Evolutionary conservation across 2,888 invertebrate genomes (phyloP), one percentile per base, ranked within the genome.

Genomic region (Drosophila neotestacea): DNA sequence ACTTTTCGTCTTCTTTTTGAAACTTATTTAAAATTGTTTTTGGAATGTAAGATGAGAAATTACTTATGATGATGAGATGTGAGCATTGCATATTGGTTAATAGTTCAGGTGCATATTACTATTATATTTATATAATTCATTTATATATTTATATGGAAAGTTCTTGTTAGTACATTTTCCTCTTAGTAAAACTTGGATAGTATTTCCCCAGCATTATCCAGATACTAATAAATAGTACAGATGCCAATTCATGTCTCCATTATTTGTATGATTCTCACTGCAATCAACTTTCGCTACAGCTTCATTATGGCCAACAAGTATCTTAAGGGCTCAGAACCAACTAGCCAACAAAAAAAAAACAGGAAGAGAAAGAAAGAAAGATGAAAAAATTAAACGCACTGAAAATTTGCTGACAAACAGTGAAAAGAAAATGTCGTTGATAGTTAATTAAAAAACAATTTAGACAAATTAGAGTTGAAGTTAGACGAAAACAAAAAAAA

Each of bases 401-500:
- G 65, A 76, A 82, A 83, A 73, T 70, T 42, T 59, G 44, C 39
- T 27, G 70, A 58, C 62, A 73, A 78, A 79, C 70, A 81, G 73
- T 77, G 78, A 73, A 77, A 79, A 79, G 73, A 81, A 81, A 79
- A 73, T 81, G 85, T 85, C 89, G 75, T 80, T 88, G 85, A 89
- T 88, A 89, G 85, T 85, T 85, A 85, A 85, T 85, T 85, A 85
- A 89, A 89, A 85, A 89, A 89, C 89, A 88, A 85, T 85, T 85
- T 85, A 70, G 85, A 85, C 89, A 89, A 89, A 89, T 89, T 85
- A 89, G 85, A 89, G 83, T 79, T 85, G 70, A 65, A 88, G 74
- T 73, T 68, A 67, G 73, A 70, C 28, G 28, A 6, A 58, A 60
- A 13, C 46, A 41, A 34, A 16, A 16, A 16, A 16, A 16, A 16